Percentiles rank a stretch among this genome's conserved stretches.
These are phyloP conservation scores for Balaeniceps rex DNA, from an alignment of 2,113 vertebrate species.

Conservation along the genomic window DNA sequence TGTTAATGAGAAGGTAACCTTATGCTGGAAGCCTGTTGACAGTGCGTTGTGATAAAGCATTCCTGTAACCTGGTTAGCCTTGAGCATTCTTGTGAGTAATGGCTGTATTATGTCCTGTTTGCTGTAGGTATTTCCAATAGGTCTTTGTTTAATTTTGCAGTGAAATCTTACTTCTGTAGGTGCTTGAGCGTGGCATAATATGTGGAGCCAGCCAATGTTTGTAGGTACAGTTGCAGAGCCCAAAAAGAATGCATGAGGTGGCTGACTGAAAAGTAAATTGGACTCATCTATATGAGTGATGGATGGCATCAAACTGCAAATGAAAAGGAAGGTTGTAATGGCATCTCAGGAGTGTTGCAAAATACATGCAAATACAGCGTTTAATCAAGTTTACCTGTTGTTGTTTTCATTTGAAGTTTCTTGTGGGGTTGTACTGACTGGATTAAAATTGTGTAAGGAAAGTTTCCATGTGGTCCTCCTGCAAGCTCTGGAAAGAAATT, in stretches of 20 bases:
- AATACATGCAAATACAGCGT: background rate
- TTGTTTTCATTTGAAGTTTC: background rate
- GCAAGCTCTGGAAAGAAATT: background rate
- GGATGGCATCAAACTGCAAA: background rate
- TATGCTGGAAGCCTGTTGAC: background rate
- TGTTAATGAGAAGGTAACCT: background rate
- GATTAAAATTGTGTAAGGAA: background rate
- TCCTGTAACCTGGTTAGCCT: background rate
- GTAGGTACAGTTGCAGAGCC: background rate
- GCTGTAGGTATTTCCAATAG: background rate
- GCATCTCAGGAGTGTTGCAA: background rate
- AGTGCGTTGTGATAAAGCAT: background rate
- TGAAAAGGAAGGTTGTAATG: background rate
- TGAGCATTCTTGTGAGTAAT: background rate
- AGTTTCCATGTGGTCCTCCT: background rate
- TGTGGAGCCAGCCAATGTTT: background rate
- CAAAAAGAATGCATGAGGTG: background rate
- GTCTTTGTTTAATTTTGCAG: background rate
- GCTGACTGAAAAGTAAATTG: background rate
- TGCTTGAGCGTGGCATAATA: background rate
- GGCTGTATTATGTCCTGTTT: background rate
- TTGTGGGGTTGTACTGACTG: background rate
- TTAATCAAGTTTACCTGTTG: background rate
- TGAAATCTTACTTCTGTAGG: background rate
- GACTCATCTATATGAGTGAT: background rate